These are phyloP conservation scores for Syrrhaptes paradoxus DNA, from an alignment of 2,113 vertebrate species.

Conservation along the genomic window DNA sequence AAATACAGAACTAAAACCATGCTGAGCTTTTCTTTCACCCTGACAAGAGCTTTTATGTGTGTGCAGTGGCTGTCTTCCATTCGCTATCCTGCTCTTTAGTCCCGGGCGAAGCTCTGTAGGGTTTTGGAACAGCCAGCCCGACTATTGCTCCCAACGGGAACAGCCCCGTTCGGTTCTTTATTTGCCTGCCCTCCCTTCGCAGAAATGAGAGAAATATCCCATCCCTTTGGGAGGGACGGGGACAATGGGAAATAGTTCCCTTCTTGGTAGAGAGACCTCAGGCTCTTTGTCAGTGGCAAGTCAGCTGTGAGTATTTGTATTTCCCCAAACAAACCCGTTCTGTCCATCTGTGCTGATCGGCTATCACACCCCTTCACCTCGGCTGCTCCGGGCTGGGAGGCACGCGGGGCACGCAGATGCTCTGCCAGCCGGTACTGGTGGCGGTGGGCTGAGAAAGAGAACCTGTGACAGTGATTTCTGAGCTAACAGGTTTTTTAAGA, in stretches of 20 bases:
- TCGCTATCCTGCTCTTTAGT: background rate
- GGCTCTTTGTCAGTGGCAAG: background rate
- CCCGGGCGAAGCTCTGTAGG: too few relatives aligned
- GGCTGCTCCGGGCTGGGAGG: background rate
- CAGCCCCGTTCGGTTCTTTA: background rate
- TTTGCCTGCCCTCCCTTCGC: background rate
- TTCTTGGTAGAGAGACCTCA: background rate
- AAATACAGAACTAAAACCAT: conserved; percentile 31
- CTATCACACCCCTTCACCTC: background rate
- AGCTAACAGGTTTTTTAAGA: background rate
- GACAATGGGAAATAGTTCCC: background rate
- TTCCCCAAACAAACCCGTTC: background rate
- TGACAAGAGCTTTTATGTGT: conserved; percentile 30
- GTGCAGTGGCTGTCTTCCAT: conserved; percentile 11
- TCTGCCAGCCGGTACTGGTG: background rate
- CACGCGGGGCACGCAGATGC: background rate
- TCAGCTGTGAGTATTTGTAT: background rate
- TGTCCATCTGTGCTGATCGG: background rate
- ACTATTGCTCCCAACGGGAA: background rate
- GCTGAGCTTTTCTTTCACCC: conserved; percentile 58
- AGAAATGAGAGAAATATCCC: background rate
- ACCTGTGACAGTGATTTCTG: background rate
- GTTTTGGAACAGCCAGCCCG: too few relatives aligned
- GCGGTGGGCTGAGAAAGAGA: background rate
- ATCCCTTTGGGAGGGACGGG: background rate